Percentiles rank a stretch among this genome's conserved stretches.
phyloP scores from a whole-genome alignment of 2,888 invertebrate genomes.

The Lypha dubia region DNA sequence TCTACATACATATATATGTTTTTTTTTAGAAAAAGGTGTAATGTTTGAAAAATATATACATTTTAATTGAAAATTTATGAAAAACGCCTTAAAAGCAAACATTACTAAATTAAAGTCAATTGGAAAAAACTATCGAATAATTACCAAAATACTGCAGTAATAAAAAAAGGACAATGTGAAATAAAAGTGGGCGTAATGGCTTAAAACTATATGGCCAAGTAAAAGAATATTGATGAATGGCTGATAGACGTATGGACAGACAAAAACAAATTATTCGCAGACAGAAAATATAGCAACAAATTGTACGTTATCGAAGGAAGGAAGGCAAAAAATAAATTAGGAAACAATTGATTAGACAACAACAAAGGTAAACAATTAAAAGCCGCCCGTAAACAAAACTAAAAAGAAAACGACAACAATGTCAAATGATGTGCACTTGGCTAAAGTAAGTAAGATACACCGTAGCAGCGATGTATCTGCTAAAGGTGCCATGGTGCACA shows the following conservation, averaged over 20 bases:
- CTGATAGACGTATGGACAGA: conserved; percentile 50
- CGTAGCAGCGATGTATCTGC: conserved; percentile 65
- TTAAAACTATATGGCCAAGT: conserved; percentile 4
- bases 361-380: conserved; percentile 65
- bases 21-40: conserved; percentile 58
- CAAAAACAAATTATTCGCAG: conserved; percentile 47
- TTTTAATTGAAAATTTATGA: conserved; percentile 46
- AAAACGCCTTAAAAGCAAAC: conserved; percentile 45
- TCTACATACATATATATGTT: too few species aligned
- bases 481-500: conserved; percentile 70
- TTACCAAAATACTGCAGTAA: conserved; percentile 16
- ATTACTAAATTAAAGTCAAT: conserved; percentile 20
- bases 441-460: conserved; percentile 79
- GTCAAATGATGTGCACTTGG: conserved; percentile 81
- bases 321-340: conserved; percentile 14
- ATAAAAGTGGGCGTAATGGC: conserved; percentile 40
- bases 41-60: conserved; percentile 62
- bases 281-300: conserved; percentile 64
- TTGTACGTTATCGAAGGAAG: conserved; percentile 4
- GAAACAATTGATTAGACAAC: conserved; percentile 43
- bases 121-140: background rate
- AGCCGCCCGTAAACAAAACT: conserved; percentile 46
- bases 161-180: background rate
- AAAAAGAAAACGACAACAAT: conserved; percentile 68
- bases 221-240: conserved; percentile 44